Percentiles rank a stretch among this genome's conserved stretches.
Conservation (phyloP, 2,888 invertebrate species). For the Rhagium mordax region DNA sequence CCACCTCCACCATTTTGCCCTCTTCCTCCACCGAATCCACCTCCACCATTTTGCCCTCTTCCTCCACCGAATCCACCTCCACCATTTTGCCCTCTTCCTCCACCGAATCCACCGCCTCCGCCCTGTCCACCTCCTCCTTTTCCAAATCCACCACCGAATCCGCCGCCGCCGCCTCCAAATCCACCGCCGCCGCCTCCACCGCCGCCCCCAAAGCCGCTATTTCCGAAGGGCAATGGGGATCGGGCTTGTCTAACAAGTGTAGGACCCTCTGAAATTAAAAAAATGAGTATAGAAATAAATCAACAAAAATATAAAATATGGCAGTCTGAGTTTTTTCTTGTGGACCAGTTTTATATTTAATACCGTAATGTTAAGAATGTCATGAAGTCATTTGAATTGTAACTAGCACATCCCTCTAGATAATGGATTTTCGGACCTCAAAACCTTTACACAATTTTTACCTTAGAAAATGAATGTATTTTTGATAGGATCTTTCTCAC, state of each 20-base stretch:
- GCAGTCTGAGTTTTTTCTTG: too few relatives aligned
- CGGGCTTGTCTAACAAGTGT: constrained; percentile 15
- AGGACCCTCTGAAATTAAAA: constrained; percentile 1
- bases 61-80: constrained; percentile 22
- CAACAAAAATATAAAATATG: too few relatives aligned
- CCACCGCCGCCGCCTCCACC: constrained; percentile 15
- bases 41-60: constrained; percentile 15
- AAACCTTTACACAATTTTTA: too few relatives aligned
- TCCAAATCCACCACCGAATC: constrained; percentile 20
- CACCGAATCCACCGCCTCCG: not conserved
- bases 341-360: too few relatives aligned
- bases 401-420: too few relatives aligned
- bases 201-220: constrained; percentile 22
- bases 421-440: too few relatives aligned
- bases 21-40: constrained; percentile 1
- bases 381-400: too few relatives aligned
- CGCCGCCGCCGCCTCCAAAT: constrained; percentile 19
- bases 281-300: too few relatives aligned
- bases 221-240: not conserved
- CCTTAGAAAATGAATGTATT: too few relatives aligned
- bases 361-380: too few relatives aligned
- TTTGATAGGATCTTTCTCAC: too few relatives aligned
- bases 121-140: constrained; percentile 17
- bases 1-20: not conserved
- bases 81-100: constrained; percentile 24